These are phyloP conservation scores for Nasonia oneida DNA, from an alignment of 2,888 invertebrate genomes.

Conservation along the genomic window DNA sequence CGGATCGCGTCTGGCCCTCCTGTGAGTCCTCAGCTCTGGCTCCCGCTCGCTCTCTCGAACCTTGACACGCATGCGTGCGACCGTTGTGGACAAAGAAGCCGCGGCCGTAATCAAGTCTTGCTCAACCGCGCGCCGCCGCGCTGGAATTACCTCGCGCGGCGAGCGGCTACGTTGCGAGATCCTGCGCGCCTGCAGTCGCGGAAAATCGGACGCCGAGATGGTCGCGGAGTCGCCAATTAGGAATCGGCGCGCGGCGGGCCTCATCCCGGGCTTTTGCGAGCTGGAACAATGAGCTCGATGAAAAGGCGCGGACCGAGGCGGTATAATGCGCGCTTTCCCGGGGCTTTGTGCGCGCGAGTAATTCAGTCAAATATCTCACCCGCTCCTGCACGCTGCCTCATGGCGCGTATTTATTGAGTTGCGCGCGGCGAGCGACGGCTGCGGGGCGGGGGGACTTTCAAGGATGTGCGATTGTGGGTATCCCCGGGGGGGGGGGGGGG, in stretches of 20 bases:
- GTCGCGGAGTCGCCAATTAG: not conserved
- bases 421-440: not conserved
- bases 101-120: not conserved
- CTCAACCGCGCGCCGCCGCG: not conserved
- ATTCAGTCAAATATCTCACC: slow-evolving; percentile 19
- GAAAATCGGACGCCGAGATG: not conserved
- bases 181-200: not conserved
- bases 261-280: not conserved
- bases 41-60: not conserved
- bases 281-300: not conserved
- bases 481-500: not conserved
- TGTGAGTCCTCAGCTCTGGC: not conserved
- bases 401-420: slow-evolving; percentile 13
- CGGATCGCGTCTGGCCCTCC: not conserved
- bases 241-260: not conserved
- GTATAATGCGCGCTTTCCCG: not conserved
- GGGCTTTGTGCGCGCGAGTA: not conserved
- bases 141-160: not conserved
- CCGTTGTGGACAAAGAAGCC: not conserved
- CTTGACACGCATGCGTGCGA: slow-evolving; percentile 7
- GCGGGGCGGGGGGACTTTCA: not conserved
- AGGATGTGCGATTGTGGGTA: slow-evolving; percentile 6
- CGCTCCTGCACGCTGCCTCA: not conserved
- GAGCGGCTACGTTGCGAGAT: not conserved
- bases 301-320: not conserved